Evolutionary conservation across 1,140 invertebrate species (phyloP), one percentile per base, ranked within the genome.

Genomic region (Nebria ingens): DNA sequence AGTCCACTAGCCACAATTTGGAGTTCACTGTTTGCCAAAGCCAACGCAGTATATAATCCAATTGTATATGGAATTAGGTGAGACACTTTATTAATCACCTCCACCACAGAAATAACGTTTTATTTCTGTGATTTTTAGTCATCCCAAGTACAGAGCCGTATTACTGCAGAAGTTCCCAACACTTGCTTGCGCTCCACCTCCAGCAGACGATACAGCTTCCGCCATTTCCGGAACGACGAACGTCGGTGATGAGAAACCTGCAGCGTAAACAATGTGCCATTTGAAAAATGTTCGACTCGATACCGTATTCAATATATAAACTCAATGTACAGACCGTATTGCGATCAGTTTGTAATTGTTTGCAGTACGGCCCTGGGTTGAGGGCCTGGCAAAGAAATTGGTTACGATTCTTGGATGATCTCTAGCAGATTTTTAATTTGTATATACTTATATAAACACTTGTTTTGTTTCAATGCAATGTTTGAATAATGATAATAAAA

Each of bases 11-110:
- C 79, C 53, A 86, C 83, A 22, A 88, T 88, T 62, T 88, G 86
- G 84, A 84, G 86, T 25, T 83, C 85, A 21, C 71, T 88, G 2
- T 89, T 89, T 60, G 86, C 86, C 54, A 89, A 89, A 72, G 80
- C 84, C 20, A 86, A 85, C 59, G 85, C 86, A 52, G 80, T 83
- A 56, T 89, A 88, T 71, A 89, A 89, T 71, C 87, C 87, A 9
- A 88, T 90, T 62, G 85, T 90, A 29, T 89, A 89, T 65, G 87
- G 83, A 55, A 87, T 89, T 68, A 87, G 83, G 83, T 85, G 66
- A 62, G 55, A 19, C 19, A 20, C 12, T 45, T 15, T 11, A 55
- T n/a, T n/a, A n/a, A n/a, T n/a, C n/a, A n/a, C n/a, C n/a, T 6
- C 15, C 13, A 6, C 9, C 1, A 38, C n/a, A 13, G 2, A 17